phyloP scores from a whole-genome alignment of 2,888 invertebrate genomes.

The Halocaridina rubra region DNA sequence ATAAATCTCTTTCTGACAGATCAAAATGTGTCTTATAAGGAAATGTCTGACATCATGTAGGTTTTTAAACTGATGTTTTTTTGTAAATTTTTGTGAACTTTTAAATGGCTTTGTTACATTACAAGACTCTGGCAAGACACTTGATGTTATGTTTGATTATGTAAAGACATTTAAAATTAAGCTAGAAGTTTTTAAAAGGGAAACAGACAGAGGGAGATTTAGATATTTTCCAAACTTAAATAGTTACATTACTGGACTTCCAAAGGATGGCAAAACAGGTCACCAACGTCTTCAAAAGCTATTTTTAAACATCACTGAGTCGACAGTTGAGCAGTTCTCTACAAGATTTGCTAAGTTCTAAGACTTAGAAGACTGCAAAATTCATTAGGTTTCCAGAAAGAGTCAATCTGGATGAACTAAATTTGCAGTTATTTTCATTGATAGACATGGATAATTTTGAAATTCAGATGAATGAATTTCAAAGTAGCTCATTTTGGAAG shows the following conservation, averaged over 20 bases:
- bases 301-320: neutral
- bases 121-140: neutral
- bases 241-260: neutral
- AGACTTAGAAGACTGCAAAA: neutral
- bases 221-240: neutral
- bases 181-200: neutral
- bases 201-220: neutral
- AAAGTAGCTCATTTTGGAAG: neutral
- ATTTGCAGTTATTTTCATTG: neutral
- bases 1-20: too few relatives aligned
- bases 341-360: neutral
- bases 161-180: neutral
- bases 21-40: too few relatives aligned
- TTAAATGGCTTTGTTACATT: too few relatives aligned
- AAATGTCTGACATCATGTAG: too few relatives aligned
- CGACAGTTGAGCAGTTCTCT: neutral
- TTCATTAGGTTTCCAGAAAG: neutral
- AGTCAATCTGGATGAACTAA: neutral
- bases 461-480: neutral
- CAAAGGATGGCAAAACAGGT: neutral
- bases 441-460: neutral
- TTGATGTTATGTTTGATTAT: neutral
- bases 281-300: neutral
- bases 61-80: too few relatives aligned
- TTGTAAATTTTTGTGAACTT: too few relatives aligned